These are phyloP conservation scores for Agapornis roseicollis DNA, from an alignment of 2,113 vertebrate genomes.

Conservation along the genomic window DNA sequence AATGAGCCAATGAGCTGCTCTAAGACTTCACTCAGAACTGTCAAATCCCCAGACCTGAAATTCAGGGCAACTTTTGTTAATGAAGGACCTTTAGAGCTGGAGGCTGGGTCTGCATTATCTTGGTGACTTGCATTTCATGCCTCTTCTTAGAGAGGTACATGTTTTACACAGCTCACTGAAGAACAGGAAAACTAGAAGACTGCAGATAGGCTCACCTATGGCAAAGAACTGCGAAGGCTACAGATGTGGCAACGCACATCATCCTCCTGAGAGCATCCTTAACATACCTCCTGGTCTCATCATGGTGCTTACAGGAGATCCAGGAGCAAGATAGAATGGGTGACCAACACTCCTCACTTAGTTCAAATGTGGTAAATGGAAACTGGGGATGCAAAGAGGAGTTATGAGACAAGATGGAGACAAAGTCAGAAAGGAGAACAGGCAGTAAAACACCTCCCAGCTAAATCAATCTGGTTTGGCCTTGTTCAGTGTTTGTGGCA, in stretches of 20 bases:
- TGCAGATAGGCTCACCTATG: not conserved
- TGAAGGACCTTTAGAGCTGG: not conserved
- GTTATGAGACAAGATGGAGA: not conserved
- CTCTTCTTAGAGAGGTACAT: not conserved
- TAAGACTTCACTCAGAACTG: not conserved
- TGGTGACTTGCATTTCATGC: not conserved
- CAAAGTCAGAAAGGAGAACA: not conserved
- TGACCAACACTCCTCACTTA: not conserved
- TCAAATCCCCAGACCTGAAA: not conserved
- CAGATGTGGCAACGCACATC: not conserved
- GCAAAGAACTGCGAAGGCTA: not conserved
- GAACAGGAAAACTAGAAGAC: not conserved
- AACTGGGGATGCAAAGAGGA: not conserved
- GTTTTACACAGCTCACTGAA: not conserved
- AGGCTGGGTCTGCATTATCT: not conserved
- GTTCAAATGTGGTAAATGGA: not conserved
- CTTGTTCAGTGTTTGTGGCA: not conserved
- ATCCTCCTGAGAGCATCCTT: not conserved
- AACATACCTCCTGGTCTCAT: not conserved
- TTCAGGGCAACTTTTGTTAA: not conserved
- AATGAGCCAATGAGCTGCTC: not conserved
- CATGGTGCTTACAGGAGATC: not conserved
- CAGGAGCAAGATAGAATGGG: not conserved
- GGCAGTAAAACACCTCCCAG: not conserved
- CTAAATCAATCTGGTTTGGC: not conserved